Conservation (phyloP, 2,113 vertebrate species). For the Neotragus pygmaeus region DNA sequence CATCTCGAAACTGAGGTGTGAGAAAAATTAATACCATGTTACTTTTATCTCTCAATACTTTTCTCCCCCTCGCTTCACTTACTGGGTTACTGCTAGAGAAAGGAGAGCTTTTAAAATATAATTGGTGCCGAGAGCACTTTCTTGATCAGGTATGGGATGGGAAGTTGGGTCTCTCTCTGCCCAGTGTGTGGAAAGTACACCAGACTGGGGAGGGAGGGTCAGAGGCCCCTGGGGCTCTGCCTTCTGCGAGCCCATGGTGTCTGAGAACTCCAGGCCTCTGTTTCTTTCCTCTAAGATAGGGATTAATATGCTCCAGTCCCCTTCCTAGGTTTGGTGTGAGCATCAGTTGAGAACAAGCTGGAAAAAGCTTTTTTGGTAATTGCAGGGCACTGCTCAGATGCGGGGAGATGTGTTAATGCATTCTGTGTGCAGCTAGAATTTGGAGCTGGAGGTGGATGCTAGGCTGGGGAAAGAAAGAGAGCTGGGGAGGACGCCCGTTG, state of each 20-base stretch:
- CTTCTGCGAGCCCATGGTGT: rapidly evolving
- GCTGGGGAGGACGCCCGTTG: background rate
- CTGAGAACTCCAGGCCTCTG: background rate
- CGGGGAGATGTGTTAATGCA: too few species aligned
- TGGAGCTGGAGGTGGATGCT: background rate
- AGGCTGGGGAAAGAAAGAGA: background rate
- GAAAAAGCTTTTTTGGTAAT: background rate
- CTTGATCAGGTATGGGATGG: background rate
- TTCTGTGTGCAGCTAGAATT: background rate
- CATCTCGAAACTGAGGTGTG: conserved; percentile 63
- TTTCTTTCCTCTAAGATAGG: background rate
- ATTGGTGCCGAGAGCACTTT: conserved; percentile 27
- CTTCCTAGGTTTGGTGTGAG: background rate
- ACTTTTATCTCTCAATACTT: conserved; percentile 57
- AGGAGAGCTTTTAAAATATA: conserved; percentile 30
- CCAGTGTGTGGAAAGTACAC: background rate
- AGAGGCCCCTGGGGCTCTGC: background rate
- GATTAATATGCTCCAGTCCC: background rate
- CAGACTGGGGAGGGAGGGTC: background rate
- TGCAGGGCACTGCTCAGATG: background rate
- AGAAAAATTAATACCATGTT: conserved; percentile 65
- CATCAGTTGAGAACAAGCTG: background rate
- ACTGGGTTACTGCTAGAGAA: conserved; percentile 1
- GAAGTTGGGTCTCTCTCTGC: background rate
- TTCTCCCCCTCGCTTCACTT: background rate